Evolutionary conservation across 2,888 invertebrate genomes (phyloP).

Genomic region (Aplocera efformata): DNA sequence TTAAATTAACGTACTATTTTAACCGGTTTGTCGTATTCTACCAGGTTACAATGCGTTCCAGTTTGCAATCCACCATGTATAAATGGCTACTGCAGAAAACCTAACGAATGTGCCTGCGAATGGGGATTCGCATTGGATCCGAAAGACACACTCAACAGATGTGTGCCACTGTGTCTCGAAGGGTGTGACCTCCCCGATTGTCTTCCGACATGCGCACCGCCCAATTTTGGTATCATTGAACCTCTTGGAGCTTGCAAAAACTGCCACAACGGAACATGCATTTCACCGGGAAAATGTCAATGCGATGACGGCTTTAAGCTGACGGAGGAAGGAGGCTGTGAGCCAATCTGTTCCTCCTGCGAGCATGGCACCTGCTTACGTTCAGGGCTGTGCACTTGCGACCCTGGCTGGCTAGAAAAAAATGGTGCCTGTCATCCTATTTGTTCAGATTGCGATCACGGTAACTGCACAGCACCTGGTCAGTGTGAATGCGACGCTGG

Average conservation of each 20-base stretch:
- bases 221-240: conserved; percentile 1
- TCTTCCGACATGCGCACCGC: conserved; percentile 19
- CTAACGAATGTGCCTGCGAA: conserved; percentile 32
- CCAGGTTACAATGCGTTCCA: conserved; percentile 32
- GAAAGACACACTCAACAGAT: conserved; percentile 13
- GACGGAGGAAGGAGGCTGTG: conserved; percentile 1
- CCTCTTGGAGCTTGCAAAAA: conserved; percentile 3
- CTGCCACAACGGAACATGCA: conserved; percentile 36
- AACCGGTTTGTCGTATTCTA: conserved; percentile 8
- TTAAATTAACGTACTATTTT: too few relatives aligned
- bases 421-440: conserved; percentile 16
- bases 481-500: conserved; percentile 24
- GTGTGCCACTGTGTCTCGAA: conserved; percentile 30
- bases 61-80: conserved; percentile 30
- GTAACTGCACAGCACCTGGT: conserved; percentile 24
- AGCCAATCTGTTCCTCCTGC: conserved; percentile 11
- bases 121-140: conserved; percentile 26
- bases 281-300: conserved; percentile 35
- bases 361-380: conserved; percentile 12
- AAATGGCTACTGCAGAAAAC: conserved; percentile 33
- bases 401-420: conserved; percentile 16
- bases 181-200: conserved; percentile 29
- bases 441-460: conserved; percentile 20
- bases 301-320: conserved; percentile 31
- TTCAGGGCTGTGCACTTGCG: conserved; percentile 13